Conservation (phyloP, 1,140 invertebrate species). For the Drosophila leontia region DNA sequence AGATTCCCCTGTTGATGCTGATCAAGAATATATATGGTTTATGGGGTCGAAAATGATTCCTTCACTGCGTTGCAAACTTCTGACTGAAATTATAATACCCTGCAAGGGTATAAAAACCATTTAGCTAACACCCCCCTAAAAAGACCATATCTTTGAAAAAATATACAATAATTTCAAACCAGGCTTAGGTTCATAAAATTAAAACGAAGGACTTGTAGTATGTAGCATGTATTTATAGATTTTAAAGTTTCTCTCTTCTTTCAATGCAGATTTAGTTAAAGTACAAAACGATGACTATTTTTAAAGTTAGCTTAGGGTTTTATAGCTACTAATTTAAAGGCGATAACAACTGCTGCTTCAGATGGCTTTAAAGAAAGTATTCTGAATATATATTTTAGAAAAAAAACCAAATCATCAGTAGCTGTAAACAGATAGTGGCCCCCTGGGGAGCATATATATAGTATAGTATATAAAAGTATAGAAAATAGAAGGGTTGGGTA, state of each 20-base stretch:
- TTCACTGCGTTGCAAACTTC: no score
- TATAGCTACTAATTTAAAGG: constrained; percentile 37
- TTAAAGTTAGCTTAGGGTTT: constrained; percentile 36
- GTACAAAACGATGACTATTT: constrained; percentile 62
- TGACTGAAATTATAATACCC: no score
- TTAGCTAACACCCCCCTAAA: no score
- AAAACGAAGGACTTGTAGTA: constrained; percentile 30
- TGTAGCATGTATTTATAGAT: constrained; percentile 65
- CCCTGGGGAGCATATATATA: constrained; percentile 6
- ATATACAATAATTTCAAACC: no score
- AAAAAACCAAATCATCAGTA: constrained; percentile 10
- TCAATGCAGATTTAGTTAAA: constrained; percentile 53
- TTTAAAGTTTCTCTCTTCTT: constrained; percentile 53
- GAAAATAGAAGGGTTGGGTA: constrained; percentile 19
- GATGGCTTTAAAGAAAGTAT: constrained; percentile 26
- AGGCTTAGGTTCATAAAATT: not conserved
- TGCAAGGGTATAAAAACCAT: no score
- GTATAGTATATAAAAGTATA: constrained; percentile 36
- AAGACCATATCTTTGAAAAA: no score
- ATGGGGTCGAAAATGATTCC: no score
- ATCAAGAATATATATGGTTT: no score
- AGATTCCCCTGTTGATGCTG: no score
- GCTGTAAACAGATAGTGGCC: constrained; percentile 5
- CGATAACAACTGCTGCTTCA: constrained; percentile 37
- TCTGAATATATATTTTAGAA: constrained; percentile 5